Base-by-base conservation (phyloP, 2,888 invertebrate species). In the Cephus rjabovi region DNA sequence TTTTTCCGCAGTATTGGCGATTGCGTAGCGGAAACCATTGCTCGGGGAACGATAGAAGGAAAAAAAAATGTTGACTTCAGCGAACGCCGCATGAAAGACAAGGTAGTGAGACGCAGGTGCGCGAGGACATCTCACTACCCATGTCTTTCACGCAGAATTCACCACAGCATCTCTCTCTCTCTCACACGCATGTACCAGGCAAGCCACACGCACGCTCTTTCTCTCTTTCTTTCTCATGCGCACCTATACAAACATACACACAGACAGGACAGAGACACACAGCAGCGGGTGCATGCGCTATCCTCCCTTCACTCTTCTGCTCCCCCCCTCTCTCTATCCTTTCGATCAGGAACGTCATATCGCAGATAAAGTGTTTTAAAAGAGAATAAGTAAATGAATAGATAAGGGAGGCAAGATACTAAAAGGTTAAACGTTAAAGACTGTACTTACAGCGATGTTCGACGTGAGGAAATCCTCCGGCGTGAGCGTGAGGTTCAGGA, bases 61-160 rank as follows among this genome's bases (percentile, higher is more conserved):
- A 12, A 34, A 33, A 33, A 74, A 30, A 34, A 74, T n/a, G 74
- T n/a, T 34, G 34, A 84, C 80, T 81, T 81, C 15, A 91, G 93
- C 93, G 86, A 92, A 91, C 93, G 93, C 95, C 94, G 90, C 96
- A 96, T 97, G 98, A 98, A 98, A 98, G 98, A 98, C 98, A 98
- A 97, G 97, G 96, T 97, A 98, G 98, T 97, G 97, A 98, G 98
- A 95, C 94, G 94, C 93, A 92, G 90, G 92, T 91, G 92, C 91
- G 92, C 91, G 92, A 93, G 92, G 93, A 93, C 98, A 98, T 98
- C 98, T 98, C 98, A 96, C 97, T 97, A 98, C 98, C 96, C 97
- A 96, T 96, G 98, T 98, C 98, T 98, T 98, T 98, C 98, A 97
- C 92, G 93, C 92, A 93, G 95, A 92, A 94, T 93, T 92, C 89